Conservation (phyloP, 2,797 vertebrate genomes). For the Tokudaia muenninki region DNA sequence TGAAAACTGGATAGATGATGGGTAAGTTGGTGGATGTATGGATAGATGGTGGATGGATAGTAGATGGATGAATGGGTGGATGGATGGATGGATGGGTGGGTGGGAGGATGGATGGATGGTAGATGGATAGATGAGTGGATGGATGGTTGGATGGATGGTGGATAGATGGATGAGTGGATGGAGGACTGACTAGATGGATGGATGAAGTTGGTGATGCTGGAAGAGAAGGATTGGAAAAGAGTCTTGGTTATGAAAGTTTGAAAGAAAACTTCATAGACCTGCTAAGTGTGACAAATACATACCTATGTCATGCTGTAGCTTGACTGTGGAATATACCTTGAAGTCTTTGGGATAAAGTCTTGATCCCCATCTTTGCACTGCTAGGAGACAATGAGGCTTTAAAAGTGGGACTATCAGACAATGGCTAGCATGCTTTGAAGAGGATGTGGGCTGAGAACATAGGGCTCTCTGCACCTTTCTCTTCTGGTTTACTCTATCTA, state of each 20-base stretch:
- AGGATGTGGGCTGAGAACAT: background rate
- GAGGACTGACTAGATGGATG: no score
- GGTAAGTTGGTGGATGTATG: background rate
- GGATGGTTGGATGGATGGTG: background rate
- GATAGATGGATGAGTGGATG: background rate
- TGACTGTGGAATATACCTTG: background rate
- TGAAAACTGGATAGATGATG: background rate
- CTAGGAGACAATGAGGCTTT: background rate
- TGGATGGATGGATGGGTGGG: accelerated
- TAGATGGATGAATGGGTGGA: background rate
- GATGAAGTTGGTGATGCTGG: background rate
- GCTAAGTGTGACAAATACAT: background rate
- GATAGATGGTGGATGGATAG: background rate
- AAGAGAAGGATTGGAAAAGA: background rate
- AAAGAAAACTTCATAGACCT: background rate
- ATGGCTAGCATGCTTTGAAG: background rate
- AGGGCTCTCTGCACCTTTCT: background rate
- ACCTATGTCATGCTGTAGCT: background rate
- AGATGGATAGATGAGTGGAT: background rate
- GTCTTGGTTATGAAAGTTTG: background rate
- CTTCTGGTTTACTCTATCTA: background rate
- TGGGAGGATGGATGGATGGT: background rate
- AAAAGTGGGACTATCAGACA: background rate
- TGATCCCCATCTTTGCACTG: background rate
- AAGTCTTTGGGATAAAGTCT: background rate